Base-by-base conservation (phyloP, 2,113 vertebrate genomes). In the Coregonus clupeaformis region DNA sequence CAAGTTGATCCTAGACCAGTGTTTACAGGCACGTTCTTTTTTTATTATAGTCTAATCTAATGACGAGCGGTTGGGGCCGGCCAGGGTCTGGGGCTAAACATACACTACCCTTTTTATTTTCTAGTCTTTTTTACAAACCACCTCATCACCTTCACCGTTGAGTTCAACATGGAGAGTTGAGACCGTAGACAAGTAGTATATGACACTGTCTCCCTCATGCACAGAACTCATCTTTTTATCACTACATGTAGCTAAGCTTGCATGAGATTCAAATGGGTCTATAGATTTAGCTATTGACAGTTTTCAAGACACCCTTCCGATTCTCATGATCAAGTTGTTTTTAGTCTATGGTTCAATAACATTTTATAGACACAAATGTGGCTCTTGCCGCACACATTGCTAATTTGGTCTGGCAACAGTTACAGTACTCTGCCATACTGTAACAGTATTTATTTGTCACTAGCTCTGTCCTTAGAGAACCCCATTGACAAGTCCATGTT, bases 191-290 rank as follows among this genome's bases (percentile, higher is more conserved):
- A 30, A 20, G 65, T 45, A 3, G 14, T 67, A 42, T 4, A 25
- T 6, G 12, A 45, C 67, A 16, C 67, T 68, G 67, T 24, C 11
- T 9, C 18, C 14, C 18, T 45, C 42, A 47, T 45, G 42, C 6
- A 47, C 20, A 47, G 14, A 45, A 25, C 32, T 14, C 36, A 45
- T 72, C n/a, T 65, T 45, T 70, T 2, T 65, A 29, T 18, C 66
- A 42, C 42, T 65, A 73, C 67, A 55, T 64, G 59, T 76, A 67
- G 45, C 62, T 72, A 74, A 68, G 71, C 73, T 80, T 78, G 80
- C 65, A 65, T 25, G 71, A 71, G 73, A 42, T 75, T 63, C 62
- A 68, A 57, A 22, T 47, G 69, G 59, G 68, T 74, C n/a, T 24
- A 22, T 22, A 45, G 3, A 47, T 18, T 42, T 52, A 7, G 49